Evolutionary conservation across 2,113 vertebrate genomes (phyloP).

Genomic region (Lucifuga dentata): DNA sequence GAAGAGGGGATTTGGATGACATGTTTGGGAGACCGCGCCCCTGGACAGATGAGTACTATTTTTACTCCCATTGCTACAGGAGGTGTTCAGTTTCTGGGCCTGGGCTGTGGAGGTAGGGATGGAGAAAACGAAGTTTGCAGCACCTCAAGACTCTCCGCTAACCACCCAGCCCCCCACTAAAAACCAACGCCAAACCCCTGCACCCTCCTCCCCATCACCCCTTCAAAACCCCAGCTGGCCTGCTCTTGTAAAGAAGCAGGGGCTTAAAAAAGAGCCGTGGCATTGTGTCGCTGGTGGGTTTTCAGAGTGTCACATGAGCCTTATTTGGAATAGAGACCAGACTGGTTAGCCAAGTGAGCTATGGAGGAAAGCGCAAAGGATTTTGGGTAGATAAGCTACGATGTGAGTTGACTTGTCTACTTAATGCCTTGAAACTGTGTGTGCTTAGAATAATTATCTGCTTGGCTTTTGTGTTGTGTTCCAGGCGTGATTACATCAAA

Average conservation of each 20-base stretch:
- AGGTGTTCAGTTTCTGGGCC: slow-evolving; percentile 77
- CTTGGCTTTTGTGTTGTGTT: too few species aligned
- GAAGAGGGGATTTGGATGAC: not conserved
- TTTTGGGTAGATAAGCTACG: not conserved
- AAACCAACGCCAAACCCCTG: not conserved
- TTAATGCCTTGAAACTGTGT: not conserved
- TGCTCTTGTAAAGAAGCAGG: slow-evolving; percentile 43
- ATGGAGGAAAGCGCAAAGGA: not conserved
- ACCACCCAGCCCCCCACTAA: not conserved
- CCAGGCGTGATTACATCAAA: too few species aligned
- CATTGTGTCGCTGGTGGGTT: slow-evolving; percentile 61
- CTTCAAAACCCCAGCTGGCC: slow-evolving; percentile 13
- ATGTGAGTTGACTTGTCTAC: not conserved
- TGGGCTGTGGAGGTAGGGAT: slow-evolving; percentile 7
- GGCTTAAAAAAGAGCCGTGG: slow-evolving; percentile 75
- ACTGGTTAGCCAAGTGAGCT: slow-evolving; percentile 18
- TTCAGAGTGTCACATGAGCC: slow-evolving; percentile 48
- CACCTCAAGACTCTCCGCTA: slow-evolving; percentile 57
- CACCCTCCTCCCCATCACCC: not conserved
- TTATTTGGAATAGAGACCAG: slow-evolving; percentile 69
- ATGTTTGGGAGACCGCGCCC: slow-evolving; percentile 53
- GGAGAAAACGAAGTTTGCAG: slow-evolving; percentile 9
- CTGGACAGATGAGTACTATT: slow-evolving; percentile 81
- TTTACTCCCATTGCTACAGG: slow-evolving; percentile 69
- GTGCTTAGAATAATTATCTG: too few species aligned